These are phyloP conservation scores for Cynoglossus semilaevis DNA, from an alignment of 2,113 vertebrate species.

Conservation along the genomic window DNA sequence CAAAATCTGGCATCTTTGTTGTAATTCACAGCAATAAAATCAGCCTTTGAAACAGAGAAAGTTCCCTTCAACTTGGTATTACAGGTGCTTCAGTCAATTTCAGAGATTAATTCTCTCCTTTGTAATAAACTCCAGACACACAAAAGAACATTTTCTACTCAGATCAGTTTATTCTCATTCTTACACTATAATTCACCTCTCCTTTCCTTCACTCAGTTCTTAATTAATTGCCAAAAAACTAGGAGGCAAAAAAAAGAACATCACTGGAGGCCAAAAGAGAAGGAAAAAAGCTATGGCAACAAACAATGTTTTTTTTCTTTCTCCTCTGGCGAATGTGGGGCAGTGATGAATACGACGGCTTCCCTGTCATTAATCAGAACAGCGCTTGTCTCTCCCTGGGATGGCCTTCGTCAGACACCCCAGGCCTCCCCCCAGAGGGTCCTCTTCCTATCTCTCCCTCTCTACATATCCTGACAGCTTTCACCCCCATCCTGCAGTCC, in stretches of 20 bases:
- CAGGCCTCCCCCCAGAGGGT: conserved; percentile 15
- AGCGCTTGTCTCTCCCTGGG: conserved; percentile 42
- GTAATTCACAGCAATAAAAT: too few relatives aligned
- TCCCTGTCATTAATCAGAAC: conserved; percentile 66
- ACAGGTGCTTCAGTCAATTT: conserved; percentile 16
- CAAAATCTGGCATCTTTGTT: too few relatives aligned
- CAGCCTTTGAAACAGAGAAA: too few relatives aligned
- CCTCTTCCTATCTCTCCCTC: neutral
- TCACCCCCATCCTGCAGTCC: conserved; percentile 23
- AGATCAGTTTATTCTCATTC: conserved; percentile 10
- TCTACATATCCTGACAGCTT: conserved; percentile 22
- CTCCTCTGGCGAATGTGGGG: conserved; percentile 47
- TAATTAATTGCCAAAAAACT: conserved; percentile 42
- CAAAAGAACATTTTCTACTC: neutral
- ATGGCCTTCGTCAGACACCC: conserved; percentile 23
- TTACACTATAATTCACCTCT: conserved; percentile 29
- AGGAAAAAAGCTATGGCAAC: conserved; percentile 15
- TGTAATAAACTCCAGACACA: too few relatives aligned
- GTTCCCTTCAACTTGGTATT: neutral
- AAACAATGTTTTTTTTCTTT: conserved; percentile 13
- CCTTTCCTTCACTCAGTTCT: conserved; percentile 12
- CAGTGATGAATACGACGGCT: conserved; percentile 62
- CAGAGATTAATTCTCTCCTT: neutral
- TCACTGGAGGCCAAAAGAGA: conserved; percentile 13
- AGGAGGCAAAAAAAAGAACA: conserved; percentile 1